Evolutionary conservation across 2,113 vertebrate genomes (phyloP).

Genomic region (Baryphthengus martii): DNA sequence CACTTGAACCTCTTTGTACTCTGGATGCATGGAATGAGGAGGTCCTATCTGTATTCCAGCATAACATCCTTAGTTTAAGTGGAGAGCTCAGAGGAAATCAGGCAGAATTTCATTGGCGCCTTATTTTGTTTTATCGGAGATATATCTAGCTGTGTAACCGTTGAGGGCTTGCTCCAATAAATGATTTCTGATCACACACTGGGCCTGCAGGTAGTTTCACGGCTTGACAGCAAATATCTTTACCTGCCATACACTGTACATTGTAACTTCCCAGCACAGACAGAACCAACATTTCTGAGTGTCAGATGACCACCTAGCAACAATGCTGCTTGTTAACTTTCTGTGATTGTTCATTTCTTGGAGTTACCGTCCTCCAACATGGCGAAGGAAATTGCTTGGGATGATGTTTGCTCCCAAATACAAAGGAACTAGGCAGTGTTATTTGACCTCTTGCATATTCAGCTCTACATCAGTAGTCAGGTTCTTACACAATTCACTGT

Average conservation of each 20-base stretch:
- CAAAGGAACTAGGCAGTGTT: neutral
- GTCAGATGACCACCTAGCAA: rapidly evolving
- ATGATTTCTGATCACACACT: neutral
- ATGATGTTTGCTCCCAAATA: neutral
- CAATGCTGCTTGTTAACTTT: neutral
- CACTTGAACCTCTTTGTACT: neutral
- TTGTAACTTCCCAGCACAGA: neutral
- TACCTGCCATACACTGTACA: neutral
- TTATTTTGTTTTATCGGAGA: neutral
- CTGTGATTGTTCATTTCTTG: neutral
- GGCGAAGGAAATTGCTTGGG: neutral
- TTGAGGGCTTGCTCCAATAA: neutral
- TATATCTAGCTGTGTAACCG: neutral
- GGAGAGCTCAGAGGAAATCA: neutral
- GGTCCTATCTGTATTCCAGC: neutral
- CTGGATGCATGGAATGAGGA: neutral
- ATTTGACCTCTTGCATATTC: neutral
- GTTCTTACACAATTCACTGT: rapidly evolving
- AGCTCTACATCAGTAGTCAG: too few species aligned
- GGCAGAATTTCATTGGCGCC: neutral
- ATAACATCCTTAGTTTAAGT: neutral
- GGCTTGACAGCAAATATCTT: neutral
- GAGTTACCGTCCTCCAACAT: neutral
- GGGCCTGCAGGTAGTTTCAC: neutral
- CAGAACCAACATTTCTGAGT: neutral